These are phyloP conservation scores for Drosophila meridiana DNA, from an alignment of 2,888 invertebrate species.

Conservation along the genomic window DNA sequence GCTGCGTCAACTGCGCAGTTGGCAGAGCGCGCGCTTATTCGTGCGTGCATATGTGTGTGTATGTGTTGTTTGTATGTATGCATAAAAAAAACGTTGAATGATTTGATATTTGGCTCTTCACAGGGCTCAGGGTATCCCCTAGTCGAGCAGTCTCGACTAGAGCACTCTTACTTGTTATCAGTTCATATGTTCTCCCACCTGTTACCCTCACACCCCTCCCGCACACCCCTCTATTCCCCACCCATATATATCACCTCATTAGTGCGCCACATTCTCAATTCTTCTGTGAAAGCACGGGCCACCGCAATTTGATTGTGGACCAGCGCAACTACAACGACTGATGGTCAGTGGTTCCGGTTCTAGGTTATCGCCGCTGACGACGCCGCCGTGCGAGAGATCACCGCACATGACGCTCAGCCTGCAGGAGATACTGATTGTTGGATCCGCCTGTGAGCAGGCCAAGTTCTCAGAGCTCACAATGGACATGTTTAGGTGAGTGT, in stretches of 20 bases:
- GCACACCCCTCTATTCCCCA: conserved; percentile 21
- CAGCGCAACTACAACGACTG: conserved; percentile 85
- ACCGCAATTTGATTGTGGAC: conserved; percentile 82
- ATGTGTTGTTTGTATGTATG: too few relatives aligned
- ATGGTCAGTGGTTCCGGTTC: conserved; percentile 85
- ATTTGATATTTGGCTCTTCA: too few relatives aligned
- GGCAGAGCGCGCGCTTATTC: too few relatives aligned
- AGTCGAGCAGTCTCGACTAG: too few relatives aligned
- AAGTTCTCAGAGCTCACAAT: conserved; percentile 98
- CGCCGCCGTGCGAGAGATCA: conserved; percentile 94
- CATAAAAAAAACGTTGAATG: too few relatives aligned
- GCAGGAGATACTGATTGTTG: conserved; percentile 97
- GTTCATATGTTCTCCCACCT: conserved; percentile 53
- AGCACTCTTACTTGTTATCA: too few relatives aligned
- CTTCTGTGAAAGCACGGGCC: conserved; percentile 86
- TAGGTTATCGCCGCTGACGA: conserved; percentile 92
- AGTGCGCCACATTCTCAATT: conserved; percentile 85
- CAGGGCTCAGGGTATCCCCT: too few relatives aligned
- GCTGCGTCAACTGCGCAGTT: too few relatives aligned
- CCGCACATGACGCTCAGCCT: conserved; percentile 94
- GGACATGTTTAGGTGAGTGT: conserved; percentile 94
- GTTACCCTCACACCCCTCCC: conserved; percentile 29
- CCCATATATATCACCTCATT: conserved; percentile 72
- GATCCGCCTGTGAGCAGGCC: conserved; percentile 96
- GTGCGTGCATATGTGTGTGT: too few relatives aligned